Percentiles rank a stretch among this genome's conserved stretches.
Evolutionary conservation across 2,113 vertebrate genomes (phyloP).

Genomic region (Hystrix brachyura): DNA sequence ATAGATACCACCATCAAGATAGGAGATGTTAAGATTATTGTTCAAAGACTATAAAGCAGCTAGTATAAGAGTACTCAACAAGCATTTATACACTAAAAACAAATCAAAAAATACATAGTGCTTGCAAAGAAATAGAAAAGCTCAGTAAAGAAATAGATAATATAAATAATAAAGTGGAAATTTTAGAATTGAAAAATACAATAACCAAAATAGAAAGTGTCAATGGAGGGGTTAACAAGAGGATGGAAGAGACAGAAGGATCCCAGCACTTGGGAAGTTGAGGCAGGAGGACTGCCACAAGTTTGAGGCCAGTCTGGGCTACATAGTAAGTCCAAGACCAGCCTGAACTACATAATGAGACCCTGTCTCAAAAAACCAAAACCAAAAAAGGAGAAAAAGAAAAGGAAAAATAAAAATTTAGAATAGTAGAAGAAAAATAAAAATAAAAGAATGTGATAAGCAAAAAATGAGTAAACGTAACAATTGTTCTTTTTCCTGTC

Average conservation of each 20-base stretch:
- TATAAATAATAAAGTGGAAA: constrained; percentile 10
- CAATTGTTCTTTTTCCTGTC: neutral
- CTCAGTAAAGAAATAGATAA: neutral
- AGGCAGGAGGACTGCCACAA: neutral
- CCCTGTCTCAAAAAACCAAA: neutral
- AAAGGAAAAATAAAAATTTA: neutral
- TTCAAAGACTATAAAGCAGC: neutral
- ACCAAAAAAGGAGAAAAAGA: neutral
- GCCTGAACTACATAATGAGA: neutral
- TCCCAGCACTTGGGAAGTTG: neutral
- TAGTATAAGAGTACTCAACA: neutral
- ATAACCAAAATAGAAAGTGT: neutral
- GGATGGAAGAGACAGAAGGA: neutral
- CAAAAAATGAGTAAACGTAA: neutral
- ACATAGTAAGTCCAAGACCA: neutral
- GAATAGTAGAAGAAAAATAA: constrained; percentile 12
- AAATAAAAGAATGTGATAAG: neutral
- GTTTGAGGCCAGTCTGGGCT: neutral
- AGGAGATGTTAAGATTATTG: neutral
- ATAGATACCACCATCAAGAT: neutral
- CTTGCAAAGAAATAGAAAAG: constrained; percentile 18
- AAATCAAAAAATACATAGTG: neutral
- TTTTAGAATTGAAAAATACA: constrained; percentile 26
- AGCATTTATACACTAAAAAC: neutral
- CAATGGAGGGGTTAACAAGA: neutral